Conservation (phyloP, 2,888 invertebrate genomes). For the Callimorpha dominula region DNA sequence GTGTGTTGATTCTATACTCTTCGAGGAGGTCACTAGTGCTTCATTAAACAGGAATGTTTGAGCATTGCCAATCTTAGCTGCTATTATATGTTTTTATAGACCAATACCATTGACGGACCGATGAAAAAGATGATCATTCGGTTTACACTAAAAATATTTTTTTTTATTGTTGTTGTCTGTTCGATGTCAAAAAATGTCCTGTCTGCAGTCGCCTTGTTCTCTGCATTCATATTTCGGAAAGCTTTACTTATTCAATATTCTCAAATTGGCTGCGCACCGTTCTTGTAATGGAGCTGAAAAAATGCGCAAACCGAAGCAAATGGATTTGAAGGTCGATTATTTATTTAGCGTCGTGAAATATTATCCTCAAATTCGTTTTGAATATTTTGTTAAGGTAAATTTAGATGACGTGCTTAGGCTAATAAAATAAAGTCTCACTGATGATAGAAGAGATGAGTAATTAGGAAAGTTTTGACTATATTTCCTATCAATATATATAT, state of each 20-base stretch:
- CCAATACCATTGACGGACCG: too few relatives aligned
- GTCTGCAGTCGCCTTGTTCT: constrained; percentile 51
- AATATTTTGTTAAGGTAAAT: constrained; percentile 34
- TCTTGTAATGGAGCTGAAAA: constrained; percentile 80
- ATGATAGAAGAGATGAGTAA: background rate
- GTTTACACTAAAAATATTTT: too few relatives aligned
- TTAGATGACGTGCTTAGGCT: background rate
- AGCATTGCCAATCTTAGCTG: too few relatives aligned
- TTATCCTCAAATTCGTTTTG: constrained; percentile 54
- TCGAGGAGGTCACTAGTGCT: too few relatives aligned
- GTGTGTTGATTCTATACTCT: too few relatives aligned
- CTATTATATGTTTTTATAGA: too few relatives aligned
- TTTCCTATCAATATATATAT: too few relatives aligned
- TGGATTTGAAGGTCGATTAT: constrained; percentile 78
- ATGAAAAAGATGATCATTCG: too few relatives aligned
- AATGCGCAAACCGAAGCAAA: constrained; percentile 75
- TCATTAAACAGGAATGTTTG: too few relatives aligned
- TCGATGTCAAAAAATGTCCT: background rate
- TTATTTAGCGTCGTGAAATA: constrained; percentile 74
- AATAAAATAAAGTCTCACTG: background rate
- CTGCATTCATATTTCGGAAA: constrained; percentile 70
- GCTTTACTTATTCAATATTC: constrained; percentile 84
- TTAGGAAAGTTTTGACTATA: background rate
- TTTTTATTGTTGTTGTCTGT: too few relatives aligned
- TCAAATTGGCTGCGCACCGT: constrained; percentile 79